These are phyloP conservation scores for Uropsilus gracilis DNA, from an alignment of 2,113 vertebrate genomes.

Conservation along the genomic window DNA sequence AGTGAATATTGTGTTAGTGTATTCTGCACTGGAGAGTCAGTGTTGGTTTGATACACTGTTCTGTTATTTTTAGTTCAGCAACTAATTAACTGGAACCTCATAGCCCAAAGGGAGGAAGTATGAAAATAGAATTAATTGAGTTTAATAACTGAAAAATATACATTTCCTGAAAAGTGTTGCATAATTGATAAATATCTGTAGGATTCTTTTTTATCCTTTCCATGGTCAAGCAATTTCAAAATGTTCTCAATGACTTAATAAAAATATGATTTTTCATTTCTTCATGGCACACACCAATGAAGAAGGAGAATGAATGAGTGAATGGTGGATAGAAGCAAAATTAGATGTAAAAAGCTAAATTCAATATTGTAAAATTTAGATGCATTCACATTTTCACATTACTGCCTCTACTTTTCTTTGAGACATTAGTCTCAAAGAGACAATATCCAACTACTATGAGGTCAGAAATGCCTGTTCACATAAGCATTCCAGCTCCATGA, in stretches of 20 bases:
- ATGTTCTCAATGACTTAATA: background rate
- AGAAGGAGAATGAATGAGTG: background rate
- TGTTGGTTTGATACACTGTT: background rate
- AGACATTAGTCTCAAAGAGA: background rate
- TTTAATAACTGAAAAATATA: background rate
- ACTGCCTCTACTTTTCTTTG: background rate
- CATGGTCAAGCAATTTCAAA: conserved; percentile 8
- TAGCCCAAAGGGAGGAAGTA: background rate
- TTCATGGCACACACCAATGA: background rate
- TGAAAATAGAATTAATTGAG: background rate
- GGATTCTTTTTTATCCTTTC: background rate
- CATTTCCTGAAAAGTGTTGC: background rate
- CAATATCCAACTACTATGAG: background rate
- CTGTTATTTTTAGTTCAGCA: background rate
- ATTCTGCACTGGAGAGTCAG: background rate
- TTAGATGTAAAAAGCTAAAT: conserved; percentile 1
- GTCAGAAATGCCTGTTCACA: background rate
- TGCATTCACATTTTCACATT: background rate
- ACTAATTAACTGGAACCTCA: background rate
- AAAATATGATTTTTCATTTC: conserved; percentile 6
- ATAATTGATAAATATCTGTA: background rate
- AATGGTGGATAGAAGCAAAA: background rate
- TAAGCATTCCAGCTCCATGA: accelerated
- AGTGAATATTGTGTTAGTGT: background rate
- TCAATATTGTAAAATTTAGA: background rate